phyloP scores from a whole-genome alignment of 2,888 invertebrate genomes.

The Andrena praecox region DNA sequence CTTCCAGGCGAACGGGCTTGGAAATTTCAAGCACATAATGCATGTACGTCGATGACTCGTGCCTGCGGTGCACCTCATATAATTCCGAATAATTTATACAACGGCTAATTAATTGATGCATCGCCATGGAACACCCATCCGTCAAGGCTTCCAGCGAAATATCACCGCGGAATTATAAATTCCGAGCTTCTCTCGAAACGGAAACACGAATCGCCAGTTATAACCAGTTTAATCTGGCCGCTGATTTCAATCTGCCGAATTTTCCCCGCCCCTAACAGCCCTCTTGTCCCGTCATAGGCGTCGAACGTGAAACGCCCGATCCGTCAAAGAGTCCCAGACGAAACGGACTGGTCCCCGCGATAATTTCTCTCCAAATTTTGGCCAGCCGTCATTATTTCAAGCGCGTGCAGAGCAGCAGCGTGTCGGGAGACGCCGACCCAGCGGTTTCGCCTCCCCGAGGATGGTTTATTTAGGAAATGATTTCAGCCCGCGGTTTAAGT shows the following conservation, averaged over 20 bases:
- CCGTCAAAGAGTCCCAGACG: neutral
- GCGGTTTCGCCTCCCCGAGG: slow-evolving; percentile 40
- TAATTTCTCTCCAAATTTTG: neutral
- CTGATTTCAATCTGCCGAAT: neutral
- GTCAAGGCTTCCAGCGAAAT: slow-evolving; percentile 31
- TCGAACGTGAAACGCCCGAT: neutral
- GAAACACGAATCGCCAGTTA: slow-evolving; percentile 1
- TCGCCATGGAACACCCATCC: slow-evolving; percentile 30
- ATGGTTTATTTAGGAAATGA: slow-evolving; percentile 62
- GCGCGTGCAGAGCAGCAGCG: neutral
- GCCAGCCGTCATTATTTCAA: neutral
- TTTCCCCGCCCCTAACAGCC: neutral
- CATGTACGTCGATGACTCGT: slow-evolving; percentile 29
- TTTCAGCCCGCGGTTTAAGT: slow-evolving; percentile 52
- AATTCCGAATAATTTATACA: slow-evolving; percentile 48
- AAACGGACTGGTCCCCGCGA: neutral
- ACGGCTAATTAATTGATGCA: slow-evolving; percentile 45
- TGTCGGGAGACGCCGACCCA: slow-evolving; percentile 35
- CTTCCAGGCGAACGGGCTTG: neutral
- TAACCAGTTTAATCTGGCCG: slow-evolving; percentile 1
- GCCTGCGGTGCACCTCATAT: slow-evolving; percentile 14
- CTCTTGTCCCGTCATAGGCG: no score
- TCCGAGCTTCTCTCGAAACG: neutral
- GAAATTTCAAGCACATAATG: slow-evolving; percentile 13
- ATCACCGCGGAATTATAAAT: slow-evolving; percentile 40